These are phyloP conservation scores for Sebastes nivosus DNA, from an alignment of 2,797 vertebrate species.

Conservation along the genomic window DNA sequence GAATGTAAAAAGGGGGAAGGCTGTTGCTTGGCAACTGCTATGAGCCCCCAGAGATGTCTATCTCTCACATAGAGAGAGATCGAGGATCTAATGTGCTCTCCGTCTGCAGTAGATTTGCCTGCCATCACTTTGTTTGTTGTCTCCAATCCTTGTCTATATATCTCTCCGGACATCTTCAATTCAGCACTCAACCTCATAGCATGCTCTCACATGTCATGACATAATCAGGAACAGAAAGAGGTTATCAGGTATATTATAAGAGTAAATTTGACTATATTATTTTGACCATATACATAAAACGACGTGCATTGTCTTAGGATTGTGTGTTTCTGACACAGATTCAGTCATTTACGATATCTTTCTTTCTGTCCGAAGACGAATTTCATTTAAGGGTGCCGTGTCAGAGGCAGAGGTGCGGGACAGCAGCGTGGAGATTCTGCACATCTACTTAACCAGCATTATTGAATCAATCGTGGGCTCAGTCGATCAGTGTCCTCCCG, in stretches of 20 bases:
- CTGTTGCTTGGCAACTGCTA: constrained; percentile 83
- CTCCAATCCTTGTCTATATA: neutral
- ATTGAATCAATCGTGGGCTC: constrained; percentile 78
- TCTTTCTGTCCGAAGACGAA: constrained; percentile 70
- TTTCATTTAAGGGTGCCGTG: constrained; percentile 83
- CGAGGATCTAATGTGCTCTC: constrained; percentile 43
- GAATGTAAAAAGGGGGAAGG: constrained; percentile 55
- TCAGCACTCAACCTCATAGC: neutral
- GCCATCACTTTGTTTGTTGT: constrained; percentile 27
- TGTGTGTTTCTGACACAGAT: neutral
- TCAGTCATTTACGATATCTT: constrained; percentile 4
- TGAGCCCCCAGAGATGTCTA: constrained; percentile 71
- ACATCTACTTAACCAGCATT: constrained; percentile 78
- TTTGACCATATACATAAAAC: neutral
- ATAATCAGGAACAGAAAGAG: neutral
- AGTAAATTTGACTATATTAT: neutral
- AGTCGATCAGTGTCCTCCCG: constrained; percentile 83
- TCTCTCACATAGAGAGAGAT: constrained; percentile 70
- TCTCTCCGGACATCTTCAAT: constrained; percentile 13
- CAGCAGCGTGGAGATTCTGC: constrained; percentile 79
- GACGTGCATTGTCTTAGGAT: neutral
- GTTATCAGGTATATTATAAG: neutral
- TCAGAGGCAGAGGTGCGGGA: constrained; percentile 85
- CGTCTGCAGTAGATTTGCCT: constrained; percentile 34
- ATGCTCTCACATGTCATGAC: neutral